Evolutionary conservation across 2,888 invertebrate species (phyloP).

Genomic region (Frankliniella fusca): DNA sequence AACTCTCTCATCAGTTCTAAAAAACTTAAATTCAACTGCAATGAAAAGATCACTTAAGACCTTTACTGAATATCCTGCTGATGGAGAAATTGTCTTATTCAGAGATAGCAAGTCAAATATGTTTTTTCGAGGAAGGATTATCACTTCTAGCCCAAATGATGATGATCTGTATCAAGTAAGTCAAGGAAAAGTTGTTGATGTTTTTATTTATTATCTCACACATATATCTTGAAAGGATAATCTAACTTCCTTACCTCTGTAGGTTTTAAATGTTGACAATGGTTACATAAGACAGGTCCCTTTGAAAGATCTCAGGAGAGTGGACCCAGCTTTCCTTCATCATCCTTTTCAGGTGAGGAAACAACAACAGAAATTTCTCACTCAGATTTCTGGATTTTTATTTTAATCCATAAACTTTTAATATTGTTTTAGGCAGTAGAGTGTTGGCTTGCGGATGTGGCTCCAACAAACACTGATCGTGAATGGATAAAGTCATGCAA

Average conservation of each 20-base stretch:
- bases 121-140: not conserved
- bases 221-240: not conserved
- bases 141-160: not conserved
- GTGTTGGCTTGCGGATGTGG: constrained; percentile 3
- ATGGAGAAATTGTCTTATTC: not conserved
- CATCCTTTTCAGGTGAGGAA: not conserved
- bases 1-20: not conserved
- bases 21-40: not conserved
- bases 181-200: not conserved
- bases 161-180: not conserved
- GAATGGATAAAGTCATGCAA: not conserved
- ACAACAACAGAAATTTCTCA: too few relatives aligned
- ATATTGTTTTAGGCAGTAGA: not conserved
- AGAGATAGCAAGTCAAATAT: not conserved
- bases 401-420: not conserved
- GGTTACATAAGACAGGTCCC: not conserved
- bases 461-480: not conserved
- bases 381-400: not conserved
- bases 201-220: not conserved
- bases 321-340: not conserved
- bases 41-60: not conserved
- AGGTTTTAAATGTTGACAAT: not conserved
- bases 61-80: not conserved
- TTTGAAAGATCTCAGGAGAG: not conserved
- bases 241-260: not conserved